Base-by-base conservation (phyloP, 2,113 vertebrate species). In the Anolis carolinensis region DNA sequence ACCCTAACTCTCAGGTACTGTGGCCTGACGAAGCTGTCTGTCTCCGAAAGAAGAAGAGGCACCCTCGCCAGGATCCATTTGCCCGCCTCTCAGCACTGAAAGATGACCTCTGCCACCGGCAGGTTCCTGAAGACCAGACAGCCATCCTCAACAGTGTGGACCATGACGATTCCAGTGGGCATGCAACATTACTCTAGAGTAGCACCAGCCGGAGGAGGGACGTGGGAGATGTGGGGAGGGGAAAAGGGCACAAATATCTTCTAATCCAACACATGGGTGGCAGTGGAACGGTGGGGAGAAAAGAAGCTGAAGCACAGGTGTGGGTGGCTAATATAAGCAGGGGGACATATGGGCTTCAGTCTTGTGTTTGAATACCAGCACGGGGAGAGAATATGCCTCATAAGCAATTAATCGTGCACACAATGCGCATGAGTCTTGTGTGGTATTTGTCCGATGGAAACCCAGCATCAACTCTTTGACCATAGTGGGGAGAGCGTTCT, bases 121-220 rank as follows among this genome's bases (percentile, higher is more conserved):
- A 97, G 95, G 96, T 96, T 93, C 97, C 97, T 0, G 98, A 99
- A 93, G 98, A 99, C 95, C 97, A 98, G 97, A 98, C 97, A 71
- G 98, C 97, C 75, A 99, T 99, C 89, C 96, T 99, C 96, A 97
- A 97, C 96, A 97, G 97, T 76, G 96, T 97, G 93, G 98, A 99
- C 95, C 97, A 96, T 0, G 97, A 98, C 0, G 97, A 97, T 92
- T 94, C 96, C 63, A 30, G 93, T 6, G 98, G 98, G 88, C 98
- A 99, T 9, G 97, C 98, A 92, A 98, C 98, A 89, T 95, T 98
- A 93, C 98, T 96, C 93, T 99, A 97, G 97, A 82, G 89, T 96
- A 84, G 48, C 21, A 2, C 87, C 25, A n/a, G 81, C 79, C 87
- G 67, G n/a, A 71, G 86, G 90, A 93, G 88, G 86, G 89, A 80